A percentile compares a stretch with the other conserved stretches of the same genome.
These are phyloP conservation scores for Rallus limicola DNA, from an alignment of 2,113 vertebrate genomes.

Conservation along the genomic window DNA sequence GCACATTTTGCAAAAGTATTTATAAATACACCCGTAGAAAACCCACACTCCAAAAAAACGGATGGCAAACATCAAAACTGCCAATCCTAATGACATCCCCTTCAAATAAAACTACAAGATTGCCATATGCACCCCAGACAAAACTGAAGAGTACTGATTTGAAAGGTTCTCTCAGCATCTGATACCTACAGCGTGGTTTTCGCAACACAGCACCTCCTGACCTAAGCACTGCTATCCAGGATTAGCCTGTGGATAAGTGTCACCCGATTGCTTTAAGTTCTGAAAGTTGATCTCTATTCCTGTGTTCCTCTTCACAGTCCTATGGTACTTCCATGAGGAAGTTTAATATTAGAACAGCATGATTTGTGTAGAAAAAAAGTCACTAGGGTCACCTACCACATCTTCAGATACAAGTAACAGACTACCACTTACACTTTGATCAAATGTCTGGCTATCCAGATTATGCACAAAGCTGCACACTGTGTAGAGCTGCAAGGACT, in stretches of 20 bases:
- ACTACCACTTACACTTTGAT: not conserved
- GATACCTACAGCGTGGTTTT: not conserved
- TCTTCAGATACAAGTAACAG: not conserved
- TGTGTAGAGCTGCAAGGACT: not conserved
- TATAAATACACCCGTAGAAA: not conserved
- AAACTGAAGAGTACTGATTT: not conserved
- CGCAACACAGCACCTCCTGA: not conserved
- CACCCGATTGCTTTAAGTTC: not conserved
- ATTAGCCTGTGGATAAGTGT: not conserved
- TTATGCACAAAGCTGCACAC: not conserved
- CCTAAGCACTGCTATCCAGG: not conserved
- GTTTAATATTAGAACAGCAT: not conserved
- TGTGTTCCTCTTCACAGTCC: not conserved
- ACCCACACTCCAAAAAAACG: not conserved
- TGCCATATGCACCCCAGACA: not conserved
- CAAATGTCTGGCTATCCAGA: not conserved
- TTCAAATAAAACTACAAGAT: not conserved
- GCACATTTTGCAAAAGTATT: not conserved
- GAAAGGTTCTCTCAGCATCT: not conserved
- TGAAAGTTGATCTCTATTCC: not conserved
- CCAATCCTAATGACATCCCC: not conserved
- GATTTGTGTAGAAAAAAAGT: not conserved
- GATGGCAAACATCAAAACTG: not conserved
- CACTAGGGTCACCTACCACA: not conserved
- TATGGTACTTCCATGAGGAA: not conserved